Base-by-base conservation (phyloP, 2,797 vertebrate species). In the Anguilla marmorata region DNA sequence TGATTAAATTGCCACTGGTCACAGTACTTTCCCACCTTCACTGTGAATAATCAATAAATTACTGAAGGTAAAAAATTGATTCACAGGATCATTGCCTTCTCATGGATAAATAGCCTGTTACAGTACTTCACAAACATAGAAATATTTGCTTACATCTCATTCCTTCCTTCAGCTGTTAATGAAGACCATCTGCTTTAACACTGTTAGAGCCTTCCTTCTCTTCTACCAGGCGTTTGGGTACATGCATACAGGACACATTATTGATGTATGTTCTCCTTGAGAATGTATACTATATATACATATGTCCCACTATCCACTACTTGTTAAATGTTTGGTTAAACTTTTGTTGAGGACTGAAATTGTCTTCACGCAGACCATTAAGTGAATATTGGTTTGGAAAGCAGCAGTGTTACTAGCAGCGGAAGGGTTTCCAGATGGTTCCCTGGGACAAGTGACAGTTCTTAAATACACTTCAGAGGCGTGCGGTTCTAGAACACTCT, bases 361-460 rank as follows among this genome's bases (percentile, higher is more conserved):
- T 89, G 89, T 91, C 91, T 93, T 94, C 94, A 93, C 60, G 87
- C 93, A 96, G 95, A 96, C 95, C 96, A 96, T 96, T 96, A 96
- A 95, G 93, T 94, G 92, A 91, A 94, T 95, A 96, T 96, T 93
- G 94, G 92, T 93, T 94, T 92, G 91, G 94, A 96, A 95, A 93
- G 92, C 89, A 93, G 89, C 86, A 89, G 92, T 93, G 89, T 91
- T 92, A 91, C 92, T 91, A 92, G 91, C 92, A 91, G 90, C 86
- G 87, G 90, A 95, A 93, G 93, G 90, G 91, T 93, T 94, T 96
- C 94, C 94, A 95, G 94, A 95, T 95, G 94, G 94, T 90, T 91
- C 88, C 60, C 66, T 87, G 88, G 84, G 69, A 58, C 88, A 90
- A 92, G 91, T 94, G 93, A 92, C 90, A 90, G 93, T 93, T 92